Percentiles rank a stretch among this genome's conserved stretches.
phyloP scores from a whole-genome alignment of 2,888 invertebrate species.

The Helobdella robusta region DNA sequence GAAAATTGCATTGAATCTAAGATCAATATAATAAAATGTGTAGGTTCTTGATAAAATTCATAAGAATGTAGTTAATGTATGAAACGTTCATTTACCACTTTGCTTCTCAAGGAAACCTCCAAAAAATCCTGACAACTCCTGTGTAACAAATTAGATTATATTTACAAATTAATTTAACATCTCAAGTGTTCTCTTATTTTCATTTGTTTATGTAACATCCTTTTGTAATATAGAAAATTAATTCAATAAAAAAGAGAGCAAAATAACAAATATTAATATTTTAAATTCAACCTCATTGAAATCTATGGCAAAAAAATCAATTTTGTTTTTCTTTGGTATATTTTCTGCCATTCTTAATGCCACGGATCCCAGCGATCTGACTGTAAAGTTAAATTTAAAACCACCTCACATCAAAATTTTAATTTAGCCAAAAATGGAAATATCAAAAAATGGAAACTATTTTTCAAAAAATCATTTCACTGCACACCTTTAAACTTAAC shows the following conservation, averaged over 20 bases:
- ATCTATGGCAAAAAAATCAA: constrained; percentile 84
- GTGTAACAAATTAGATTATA: constrained; percentile 14
- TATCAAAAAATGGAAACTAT: too few relatives aligned
- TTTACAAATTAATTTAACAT: too few relatives aligned
- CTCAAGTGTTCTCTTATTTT: too few relatives aligned
- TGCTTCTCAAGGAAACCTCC: constrained; percentile 73
- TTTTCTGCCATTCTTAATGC: constrained; percentile 73
- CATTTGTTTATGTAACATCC: too few relatives aligned
- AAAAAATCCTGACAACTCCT: constrained; percentile 73
- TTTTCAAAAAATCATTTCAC: too few relatives aligned
- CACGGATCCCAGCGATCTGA: constrained; percentile 81
- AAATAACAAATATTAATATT: background rate
- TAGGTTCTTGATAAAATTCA: too few relatives aligned
- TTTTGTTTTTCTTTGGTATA: constrained; percentile 62
- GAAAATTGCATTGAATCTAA: background rate
- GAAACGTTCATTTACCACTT: constrained; percentile 52
- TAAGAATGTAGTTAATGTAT: too few relatives aligned
- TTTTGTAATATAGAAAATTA: too few relatives aligned
- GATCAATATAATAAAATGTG: background rate
- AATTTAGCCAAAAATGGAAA: too few relatives aligned
- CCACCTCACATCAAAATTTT: too few relatives aligned
- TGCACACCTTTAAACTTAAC: too few relatives aligned
- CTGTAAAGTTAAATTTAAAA: constrained; percentile 53
- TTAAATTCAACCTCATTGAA: constrained; percentile 60
- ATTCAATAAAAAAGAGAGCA: background rate